phyloP scores from a whole-genome alignment of 2,888 invertebrate genomes.

The Romanomermis culicivorax region DNA sequence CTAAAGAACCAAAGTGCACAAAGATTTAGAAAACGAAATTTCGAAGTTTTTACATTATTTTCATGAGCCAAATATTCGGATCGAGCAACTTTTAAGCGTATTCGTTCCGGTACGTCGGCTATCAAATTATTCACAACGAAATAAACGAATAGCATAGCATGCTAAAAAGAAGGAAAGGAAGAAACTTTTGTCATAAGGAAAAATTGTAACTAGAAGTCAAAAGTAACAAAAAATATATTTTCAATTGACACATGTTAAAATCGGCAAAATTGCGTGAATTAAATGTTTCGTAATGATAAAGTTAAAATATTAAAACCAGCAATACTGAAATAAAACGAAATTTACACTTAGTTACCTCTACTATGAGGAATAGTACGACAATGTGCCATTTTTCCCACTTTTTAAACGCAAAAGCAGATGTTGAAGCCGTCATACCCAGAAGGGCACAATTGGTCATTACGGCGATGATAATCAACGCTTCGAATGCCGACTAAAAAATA shows the following conservation, averaged over 20 bases:
- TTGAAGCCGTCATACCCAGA: slow-evolving; percentile 44
- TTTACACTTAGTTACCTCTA: slow-evolving; percentile 35
- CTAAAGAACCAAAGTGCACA: too few relatives aligned
- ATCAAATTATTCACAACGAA: slow-evolving; percentile 45
- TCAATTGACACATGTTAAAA: too few relatives aligned
- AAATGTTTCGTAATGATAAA: too few relatives aligned
- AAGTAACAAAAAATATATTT: too few relatives aligned
- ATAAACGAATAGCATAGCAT: slow-evolving; percentile 43
- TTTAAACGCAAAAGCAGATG: slow-evolving; percentile 30
- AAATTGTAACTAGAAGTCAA: too few relatives aligned
- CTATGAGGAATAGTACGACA: slow-evolving; percentile 42
- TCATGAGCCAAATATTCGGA: background rate
- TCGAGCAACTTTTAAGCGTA: slow-evolving; percentile 15
- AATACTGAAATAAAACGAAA: background rate
- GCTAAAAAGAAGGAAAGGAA: slow-evolving; percentile 28
- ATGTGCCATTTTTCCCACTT: slow-evolving; percentile 27
- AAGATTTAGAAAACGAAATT: too few relatives aligned
- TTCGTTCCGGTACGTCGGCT: slow-evolving; percentile 41
- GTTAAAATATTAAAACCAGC: too few relatives aligned
- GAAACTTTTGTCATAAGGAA: too few relatives aligned
- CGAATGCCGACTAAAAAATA: slow-evolving; percentile 40
- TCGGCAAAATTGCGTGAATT: too few relatives aligned
- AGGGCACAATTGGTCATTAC: slow-evolving; percentile 54
- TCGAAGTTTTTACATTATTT: background rate
- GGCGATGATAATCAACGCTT: slow-evolving; percentile 42